Base-by-base conservation (phyloP, 2,888 invertebrate genomes). In the Gastrophysa polygoni region DNA sequence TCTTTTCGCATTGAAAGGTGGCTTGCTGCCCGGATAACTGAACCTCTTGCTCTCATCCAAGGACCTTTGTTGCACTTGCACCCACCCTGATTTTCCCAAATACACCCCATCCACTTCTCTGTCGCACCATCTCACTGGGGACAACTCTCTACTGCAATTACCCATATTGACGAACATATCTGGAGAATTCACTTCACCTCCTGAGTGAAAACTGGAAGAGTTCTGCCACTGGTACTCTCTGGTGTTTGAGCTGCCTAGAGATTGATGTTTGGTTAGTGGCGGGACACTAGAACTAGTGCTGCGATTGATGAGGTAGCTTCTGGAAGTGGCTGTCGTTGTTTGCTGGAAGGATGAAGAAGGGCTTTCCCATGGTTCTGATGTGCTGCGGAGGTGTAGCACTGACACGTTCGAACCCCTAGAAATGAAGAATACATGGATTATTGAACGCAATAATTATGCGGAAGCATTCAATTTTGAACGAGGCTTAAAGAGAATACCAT, bases 51-150 rank as follows among this genome's bases (percentile, higher is more conserved):
- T 83, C 54, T 85, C 85, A 68, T 86, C 86, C 21, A 85, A 70
- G 0, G 85, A 85, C 47, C 85, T 75, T 66, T 85, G 86, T 63
- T 86, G 85, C 1, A 86, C 86, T 74, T 84, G 82, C 1, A 85
- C 85, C 85, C 85, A 85, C 6, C 85, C 85, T 0, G 85, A 85
- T 61, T 84, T 78, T 1, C 85, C 85, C 16, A 86, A 73, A 70
- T 85, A 86, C 2, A 86, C 86, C 0, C 86, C 86, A 67, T 86
- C 86, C 5, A 86, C 86, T 75, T 86, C 86, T 6, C 84, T 77
- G 68, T 86, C 86, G 74, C 85, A 85, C 86, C 86, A 68, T 8
- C 64, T 59, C 8, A 86, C 86, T 2, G 86, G 86, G 0, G 86
- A 86, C 47, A 86, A 73, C 70, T 86, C 86, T 4, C 86, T 77